Evolutionary conservation across 2,113 vertebrate species (phyloP).

Genomic region (Oncorhynchus tshawytscha): DNA sequence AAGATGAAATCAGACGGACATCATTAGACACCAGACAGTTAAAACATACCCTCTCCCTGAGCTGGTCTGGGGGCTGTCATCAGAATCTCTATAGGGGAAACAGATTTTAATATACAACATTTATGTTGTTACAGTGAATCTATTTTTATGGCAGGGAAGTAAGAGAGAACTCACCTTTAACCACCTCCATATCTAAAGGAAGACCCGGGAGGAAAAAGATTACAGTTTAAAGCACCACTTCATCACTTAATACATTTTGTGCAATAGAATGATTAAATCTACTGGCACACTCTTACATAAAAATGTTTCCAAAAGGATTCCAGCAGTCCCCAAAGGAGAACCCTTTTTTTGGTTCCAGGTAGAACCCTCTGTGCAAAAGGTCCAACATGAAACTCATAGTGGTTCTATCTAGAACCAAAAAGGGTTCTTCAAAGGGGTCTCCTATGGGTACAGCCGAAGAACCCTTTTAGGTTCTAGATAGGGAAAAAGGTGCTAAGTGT

Average conservation of each 20-base stretch:
- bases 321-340: too few species aligned
- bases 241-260: background rate
- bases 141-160: background rate
- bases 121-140: background rate
- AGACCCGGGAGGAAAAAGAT: background rate
- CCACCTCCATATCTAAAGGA: conserved; percentile 63
- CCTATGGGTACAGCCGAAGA: too few species aligned
- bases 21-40: background rate
- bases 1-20: conserved; percentile 13
- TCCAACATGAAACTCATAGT: too few species aligned
- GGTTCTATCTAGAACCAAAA: too few species aligned
- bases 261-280: background rate
- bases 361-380: too few species aligned
- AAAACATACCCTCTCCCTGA: too few species aligned
- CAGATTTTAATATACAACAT: background rate
- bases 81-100: background rate
- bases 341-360: too few species aligned
- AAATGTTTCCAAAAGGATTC: too few species aligned
- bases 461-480: too few species aligned
- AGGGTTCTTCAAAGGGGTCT: too few species aligned
- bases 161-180: conserved; percentile 57
- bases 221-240: background rate
- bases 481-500: too few species aligned
- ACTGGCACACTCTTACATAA: too few species aligned
- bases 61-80: background rate